Conservation (phyloP, 2,797 vertebrate species). For the Sebastes oblongus region DNA sequence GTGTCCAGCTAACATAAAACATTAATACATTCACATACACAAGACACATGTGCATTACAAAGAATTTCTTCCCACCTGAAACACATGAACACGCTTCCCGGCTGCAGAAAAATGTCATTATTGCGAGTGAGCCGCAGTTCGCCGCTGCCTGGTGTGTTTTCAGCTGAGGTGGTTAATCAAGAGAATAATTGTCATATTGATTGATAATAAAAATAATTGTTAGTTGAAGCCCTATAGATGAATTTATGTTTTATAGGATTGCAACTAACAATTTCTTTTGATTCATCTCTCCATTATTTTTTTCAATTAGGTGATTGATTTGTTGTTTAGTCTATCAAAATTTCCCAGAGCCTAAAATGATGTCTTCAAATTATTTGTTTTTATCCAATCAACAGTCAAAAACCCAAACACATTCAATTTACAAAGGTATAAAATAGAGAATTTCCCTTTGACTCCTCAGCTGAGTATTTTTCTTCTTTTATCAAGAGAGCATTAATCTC, state of each 20-base stretch:
- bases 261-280: neutral
- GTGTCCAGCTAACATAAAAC: too few relatives aligned
- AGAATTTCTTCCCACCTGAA: rapidly evolving
- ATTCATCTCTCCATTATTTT: neutral
- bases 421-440: neutral
- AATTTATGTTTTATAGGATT: neutral
- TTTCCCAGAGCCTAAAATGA: neutral
- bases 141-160: neutral
- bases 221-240: neutral
- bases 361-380: neutral
- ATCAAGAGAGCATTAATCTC: neutral
- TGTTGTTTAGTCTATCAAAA: neutral
- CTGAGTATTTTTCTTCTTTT: neutral
- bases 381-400: neutral
- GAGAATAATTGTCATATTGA: neutral
- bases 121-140: rapidly evolving
- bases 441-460: too few relatives aligned
- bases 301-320: neutral
- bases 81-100: too few relatives aligned
- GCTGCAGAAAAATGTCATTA: too few relatives aligned
- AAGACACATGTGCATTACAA: too few relatives aligned
- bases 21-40: too few relatives aligned
- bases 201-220: neutral
- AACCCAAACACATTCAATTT: neutral
- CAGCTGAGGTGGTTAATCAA: neutral